Evolutionary conservation across 2,797 vertebrate species (phyloP), one percentile per base, ranked within the genome.

Genomic region (Phalloptychus januarius): DNA sequence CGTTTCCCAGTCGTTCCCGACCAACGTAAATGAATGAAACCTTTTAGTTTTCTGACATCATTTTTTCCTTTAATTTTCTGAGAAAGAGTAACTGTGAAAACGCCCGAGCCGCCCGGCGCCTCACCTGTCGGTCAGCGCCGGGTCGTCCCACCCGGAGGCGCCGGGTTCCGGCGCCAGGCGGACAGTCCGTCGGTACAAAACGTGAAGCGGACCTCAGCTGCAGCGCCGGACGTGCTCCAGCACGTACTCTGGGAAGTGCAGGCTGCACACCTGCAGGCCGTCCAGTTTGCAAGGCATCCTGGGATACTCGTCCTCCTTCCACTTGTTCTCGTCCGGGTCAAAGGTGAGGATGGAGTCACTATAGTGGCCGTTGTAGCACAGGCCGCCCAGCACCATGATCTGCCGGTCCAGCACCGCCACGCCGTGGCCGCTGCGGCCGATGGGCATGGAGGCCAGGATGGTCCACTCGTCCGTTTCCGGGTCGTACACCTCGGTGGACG

Each of bases 261-360:
- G 94, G 86, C 98, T 99, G 96, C 98, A 99, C 81, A 99, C 98
- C 93, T 99, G 98, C 93, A 99, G 96, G 80, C 98, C 98, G 87
- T 99, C 98, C 92, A 99, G 96, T 95, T 99, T 99, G 96, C 98
- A 99, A 40, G 98, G 98, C 98, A 99, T 99, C 89, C 98, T 96
- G 56, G 98, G 98, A 93, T 98, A 99, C 93, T 99, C 98, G 79
- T 99, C 98, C 96, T 99, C 98, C 95, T 99, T 99, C 98, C 98
- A 99, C 93, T 99, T 99, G 96, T 99, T 99, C 61, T 99, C 98
- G 76, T 99, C 98, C 0, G 98, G 98, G 94, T 99, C 98, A 79
- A 99, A 99, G 74, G 98, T 99, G 80, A 99, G 97, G 93, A 99
- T 99, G 2, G 98, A 99, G 97, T 99, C 98, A 79, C 98, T 99